Percentiles rank a stretch among this genome's conserved stretches.
These are phyloP conservation scores for Avahi laniger DNA, from an alignment of 2,797 vertebrate genomes.

Conservation along the genomic window DNA sequence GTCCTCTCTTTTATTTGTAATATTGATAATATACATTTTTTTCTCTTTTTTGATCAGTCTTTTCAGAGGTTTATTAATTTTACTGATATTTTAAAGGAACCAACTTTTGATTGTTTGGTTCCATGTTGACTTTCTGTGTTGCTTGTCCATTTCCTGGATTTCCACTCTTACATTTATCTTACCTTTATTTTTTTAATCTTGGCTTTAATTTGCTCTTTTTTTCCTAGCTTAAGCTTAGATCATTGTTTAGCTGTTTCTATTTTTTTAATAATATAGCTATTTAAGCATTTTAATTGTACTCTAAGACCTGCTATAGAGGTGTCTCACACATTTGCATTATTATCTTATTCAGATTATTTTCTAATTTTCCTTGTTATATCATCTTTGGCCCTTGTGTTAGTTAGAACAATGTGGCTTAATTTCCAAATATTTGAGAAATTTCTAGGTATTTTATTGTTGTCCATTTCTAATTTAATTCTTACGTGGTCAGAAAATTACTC, in stretches of 20 bases:
- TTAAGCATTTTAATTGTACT: neutral
- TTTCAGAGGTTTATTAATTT: neutral
- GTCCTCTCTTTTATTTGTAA: neutral
- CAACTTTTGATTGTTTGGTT: neutral
- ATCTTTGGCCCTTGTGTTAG: neutral
- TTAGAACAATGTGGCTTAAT: neutral
- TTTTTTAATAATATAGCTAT: neutral
- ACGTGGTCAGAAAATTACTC: neutral
- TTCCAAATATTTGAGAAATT: neutral
- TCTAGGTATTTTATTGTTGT: neutral
- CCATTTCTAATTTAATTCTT: neutral
- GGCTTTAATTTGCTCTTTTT: neutral
- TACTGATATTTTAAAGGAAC: neutral
- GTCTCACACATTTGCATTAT: neutral
- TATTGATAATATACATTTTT: neutral
- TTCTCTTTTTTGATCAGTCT: neutral
- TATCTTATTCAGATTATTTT: neutral
- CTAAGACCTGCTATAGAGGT: neutral
- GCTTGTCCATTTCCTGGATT: neutral
- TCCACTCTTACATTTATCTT: neutral
- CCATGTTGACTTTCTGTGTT: neutral
- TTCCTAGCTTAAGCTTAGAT: neutral
- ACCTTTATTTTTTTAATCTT: neutral
- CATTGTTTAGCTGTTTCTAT: neutral
- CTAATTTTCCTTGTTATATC: neutral